Evolutionary conservation across 37 sponge, comb jelly and placozoan species (phyloP).

Genomic region (Crambe crambe): DNA sequence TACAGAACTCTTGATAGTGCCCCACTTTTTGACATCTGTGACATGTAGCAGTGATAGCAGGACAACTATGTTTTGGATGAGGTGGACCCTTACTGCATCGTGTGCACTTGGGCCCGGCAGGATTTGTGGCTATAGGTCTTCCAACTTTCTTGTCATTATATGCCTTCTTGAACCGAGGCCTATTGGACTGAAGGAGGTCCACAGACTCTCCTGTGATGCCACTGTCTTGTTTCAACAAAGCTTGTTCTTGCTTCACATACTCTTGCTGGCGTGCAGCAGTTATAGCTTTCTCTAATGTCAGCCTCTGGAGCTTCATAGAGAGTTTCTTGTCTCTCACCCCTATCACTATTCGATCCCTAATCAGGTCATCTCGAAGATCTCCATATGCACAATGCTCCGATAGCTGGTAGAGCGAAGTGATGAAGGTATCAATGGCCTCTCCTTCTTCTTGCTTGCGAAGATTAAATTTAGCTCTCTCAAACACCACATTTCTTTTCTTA

Average conservation of each 20-base stretch:
- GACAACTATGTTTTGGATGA: neutral
- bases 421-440: conserved; percentile 44
- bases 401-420: conserved; percentile 34
- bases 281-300: conserved; percentile 36
- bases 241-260: neutral
- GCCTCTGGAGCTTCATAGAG: conserved; percentile 37
- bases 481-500: conserved; percentile 23
- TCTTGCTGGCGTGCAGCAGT: conserved; percentile 5
- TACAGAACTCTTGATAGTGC: conserved; percentile 9
- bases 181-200: neutral
- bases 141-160: no score
- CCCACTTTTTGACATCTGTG: conserved; percentile 22
- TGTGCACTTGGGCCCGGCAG: neutral
- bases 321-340: conserved; percentile 32
- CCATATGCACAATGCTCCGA: conserved; percentile 43
- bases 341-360: conserved; percentile 43
- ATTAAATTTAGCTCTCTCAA: conserved; percentile 30
- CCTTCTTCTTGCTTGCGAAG: conserved; percentile 35
- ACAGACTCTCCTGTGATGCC: neutral
- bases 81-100: conserved; percentile 14
- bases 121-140: neutral
- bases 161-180: no score
- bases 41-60: conserved; percentile 25
- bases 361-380: conserved; percentile 45
- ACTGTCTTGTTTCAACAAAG: neutral